Base-by-base conservation (phyloP, 2,888 invertebrate genomes). In the Apodemia duryi region DNA sequence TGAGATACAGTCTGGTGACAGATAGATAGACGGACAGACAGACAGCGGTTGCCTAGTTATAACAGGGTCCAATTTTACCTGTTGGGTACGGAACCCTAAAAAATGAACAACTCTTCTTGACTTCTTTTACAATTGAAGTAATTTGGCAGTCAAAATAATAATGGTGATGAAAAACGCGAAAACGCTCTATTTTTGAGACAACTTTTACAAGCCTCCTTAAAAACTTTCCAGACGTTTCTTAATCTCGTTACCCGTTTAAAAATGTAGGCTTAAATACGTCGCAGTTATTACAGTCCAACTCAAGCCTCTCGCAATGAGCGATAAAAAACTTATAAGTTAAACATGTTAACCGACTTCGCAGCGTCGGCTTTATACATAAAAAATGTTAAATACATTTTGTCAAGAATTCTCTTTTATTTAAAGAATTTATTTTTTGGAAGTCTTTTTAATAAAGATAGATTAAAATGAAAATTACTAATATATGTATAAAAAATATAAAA, bases 151-250 rank as follows among this genome's bases (percentile, higher is more conserved):
- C 2, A 49, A 49, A 46, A 46, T 43, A 46, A 46, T 46, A n/a
- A n/a, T 49, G n/a, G 9, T 49, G 49, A 49, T n/a, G 49, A 49
- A 49, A 49, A 49, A n/a, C n/a, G 6, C n/a, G n/a, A 49, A 49
- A n/a, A n/a, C 49, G 49, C n/a, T 49, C 6, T 49, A 49, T 49
- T n/a, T 43, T 49, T 49, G 6, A 13, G n/a, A n/a, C 13, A 49
- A 49, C n/a, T 49, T 49, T 49, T 49, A 49, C 57, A 13, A 32
- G 32, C 65, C 62, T 69, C 68, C 65, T 72, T 64, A 65, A 68
- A 76, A 88, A 88, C 83, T 86, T 87, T 71, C 78, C 85, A 88
- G 88, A 88, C 88, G 78, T 76, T 76, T 76, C 74, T 75, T 79
- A 80, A 81, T 81, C 77, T 77, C 77, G 80, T 81, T 79, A 78